phyloP scores from a whole-genome alignment of 2,888 invertebrate genomes.

The Drosophila lutescens region DNA sequence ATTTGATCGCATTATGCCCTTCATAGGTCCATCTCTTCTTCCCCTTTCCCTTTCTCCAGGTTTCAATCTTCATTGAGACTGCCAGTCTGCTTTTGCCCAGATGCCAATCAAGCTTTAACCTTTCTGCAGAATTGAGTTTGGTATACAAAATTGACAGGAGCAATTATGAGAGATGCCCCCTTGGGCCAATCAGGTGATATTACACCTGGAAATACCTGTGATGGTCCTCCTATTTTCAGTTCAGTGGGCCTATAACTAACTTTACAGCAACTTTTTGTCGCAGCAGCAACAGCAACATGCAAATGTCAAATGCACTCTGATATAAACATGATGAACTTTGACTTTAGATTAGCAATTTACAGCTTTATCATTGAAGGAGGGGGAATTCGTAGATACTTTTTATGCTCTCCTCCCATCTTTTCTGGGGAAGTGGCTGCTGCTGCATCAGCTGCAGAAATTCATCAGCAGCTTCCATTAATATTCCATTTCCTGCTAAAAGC shows the following conservation, averaged over 20 bases:
- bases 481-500: slow-evolving; percentile 75
- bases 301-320: slow-evolving; percentile 27
- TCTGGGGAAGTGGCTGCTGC: too few species aligned
- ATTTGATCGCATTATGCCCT: slow-evolving; percentile 41
- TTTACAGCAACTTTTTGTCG: slow-evolving; percentile 24
- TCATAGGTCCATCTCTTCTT: not conserved
- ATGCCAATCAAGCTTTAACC: slow-evolving; percentile 43
- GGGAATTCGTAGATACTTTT: slow-evolving; percentile 7
- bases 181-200: slow-evolving; percentile 20
- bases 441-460: slow-evolving; percentile 39
- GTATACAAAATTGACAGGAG: slow-evolving; percentile 42
- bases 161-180: slow-evolving; percentile 33
- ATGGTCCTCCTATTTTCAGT: not conserved
- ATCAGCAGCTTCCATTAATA: slow-evolving; percentile 62
- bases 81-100: slow-evolving; percentile 39
- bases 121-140: slow-evolving; percentile 38
- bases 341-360: slow-evolving; percentile 40
- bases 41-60: not conserved
- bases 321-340: slow-evolving; percentile 33
- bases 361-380: slow-evolving; percentile 13
- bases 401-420: not conserved
- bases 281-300: slow-evolving; percentile 20
- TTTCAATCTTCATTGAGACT: slow-evolving; percentile 43
- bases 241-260: slow-evolving; percentile 7
- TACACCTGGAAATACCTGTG: slow-evolving; percentile 23